A percentile compares a stretch with the other conserved stretches of the same genome.
Conservation (phyloP, 2,113 vertebrate genomes). For the Caloenas nicobarica region DNA sequence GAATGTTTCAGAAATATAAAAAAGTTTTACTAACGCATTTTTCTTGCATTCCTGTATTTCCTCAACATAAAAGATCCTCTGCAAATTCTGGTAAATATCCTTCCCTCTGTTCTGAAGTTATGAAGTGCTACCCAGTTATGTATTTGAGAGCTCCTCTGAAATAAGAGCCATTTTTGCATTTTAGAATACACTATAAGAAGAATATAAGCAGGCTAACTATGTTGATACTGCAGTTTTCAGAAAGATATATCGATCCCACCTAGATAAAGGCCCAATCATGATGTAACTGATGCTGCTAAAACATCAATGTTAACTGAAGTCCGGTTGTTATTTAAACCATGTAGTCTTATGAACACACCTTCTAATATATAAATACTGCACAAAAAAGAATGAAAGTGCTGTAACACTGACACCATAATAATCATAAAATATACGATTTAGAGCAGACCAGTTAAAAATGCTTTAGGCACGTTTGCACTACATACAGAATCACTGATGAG, state of each 20-base stretch:
- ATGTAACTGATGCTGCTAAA: neutral
- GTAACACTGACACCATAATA: neutral
- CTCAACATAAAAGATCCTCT: neutral
- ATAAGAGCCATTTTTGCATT: neutral
- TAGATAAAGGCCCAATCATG: neutral
- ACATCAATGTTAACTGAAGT: neutral
- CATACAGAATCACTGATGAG: neutral
- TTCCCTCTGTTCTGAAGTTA: neutral
- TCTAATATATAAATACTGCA: neutral
- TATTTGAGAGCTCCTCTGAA: neutral
- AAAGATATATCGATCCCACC: neutral
- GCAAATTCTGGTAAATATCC: neutral
- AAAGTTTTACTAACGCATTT: neutral
- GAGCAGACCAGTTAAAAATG: neutral
- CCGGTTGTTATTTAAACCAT: neutral
- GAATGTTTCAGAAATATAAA: neutral
- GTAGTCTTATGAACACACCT: neutral
- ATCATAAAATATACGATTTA: neutral
- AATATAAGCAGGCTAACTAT: neutral
- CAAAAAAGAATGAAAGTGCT: neutral
- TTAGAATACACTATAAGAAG: neutral
- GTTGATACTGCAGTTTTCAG: neutral
- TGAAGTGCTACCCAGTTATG: neutral
- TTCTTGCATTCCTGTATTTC: neutral
- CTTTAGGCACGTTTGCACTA: accelerated